A percentile compares a stretch with the other conserved stretches of the same genome.
Conservation (phyloP, 1,140 invertebrate species). For the Calliphora vicina region DNA sequence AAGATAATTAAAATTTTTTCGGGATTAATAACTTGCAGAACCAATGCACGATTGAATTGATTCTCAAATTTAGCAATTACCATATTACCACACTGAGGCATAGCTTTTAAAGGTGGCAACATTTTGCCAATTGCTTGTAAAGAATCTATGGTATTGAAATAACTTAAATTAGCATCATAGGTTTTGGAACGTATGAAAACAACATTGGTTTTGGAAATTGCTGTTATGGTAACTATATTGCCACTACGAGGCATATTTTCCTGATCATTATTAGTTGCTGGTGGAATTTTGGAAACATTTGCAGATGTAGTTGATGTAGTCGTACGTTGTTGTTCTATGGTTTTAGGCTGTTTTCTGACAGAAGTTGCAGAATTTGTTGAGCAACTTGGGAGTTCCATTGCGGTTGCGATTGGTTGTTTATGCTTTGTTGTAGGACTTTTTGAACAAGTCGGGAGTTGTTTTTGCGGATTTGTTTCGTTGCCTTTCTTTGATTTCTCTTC, state of each 20-base stretch:
- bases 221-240: slow-evolving; percentile 47
- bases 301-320: too few species aligned
- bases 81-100: slow-evolving; percentile 48
- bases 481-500: background rate
- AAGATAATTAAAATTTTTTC: slow-evolving; percentile 48
- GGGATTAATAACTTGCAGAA: slow-evolving; percentile 46
- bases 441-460: background rate
- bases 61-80: slow-evolving; percentile 46
- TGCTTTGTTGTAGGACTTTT: background rate
- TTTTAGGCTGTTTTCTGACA: background rate
- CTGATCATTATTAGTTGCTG: background rate
- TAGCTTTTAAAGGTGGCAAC: slow-evolving; percentile 30
- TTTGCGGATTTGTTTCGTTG: background rate
- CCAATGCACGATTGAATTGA: slow-evolving; percentile 48
- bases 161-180: slow-evolving; percentile 47
- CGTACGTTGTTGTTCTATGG: background rate
- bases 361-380: too few species aligned
- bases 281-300: background rate
- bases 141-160: slow-evolving; percentile 38
- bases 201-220: slow-evolving; percentile 52
- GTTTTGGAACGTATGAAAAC: slow-evolving; percentile 49
- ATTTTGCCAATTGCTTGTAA: slow-evolving; percentile 22
- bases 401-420: background rate
- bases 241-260: slow-evolving; percentile 43
- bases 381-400: background rate